These are phyloP conservation scores for Drosophila sulfurigaster DNA, from an alignment of 1,140 invertebrate genomes.

Conservation along the genomic window DNA sequence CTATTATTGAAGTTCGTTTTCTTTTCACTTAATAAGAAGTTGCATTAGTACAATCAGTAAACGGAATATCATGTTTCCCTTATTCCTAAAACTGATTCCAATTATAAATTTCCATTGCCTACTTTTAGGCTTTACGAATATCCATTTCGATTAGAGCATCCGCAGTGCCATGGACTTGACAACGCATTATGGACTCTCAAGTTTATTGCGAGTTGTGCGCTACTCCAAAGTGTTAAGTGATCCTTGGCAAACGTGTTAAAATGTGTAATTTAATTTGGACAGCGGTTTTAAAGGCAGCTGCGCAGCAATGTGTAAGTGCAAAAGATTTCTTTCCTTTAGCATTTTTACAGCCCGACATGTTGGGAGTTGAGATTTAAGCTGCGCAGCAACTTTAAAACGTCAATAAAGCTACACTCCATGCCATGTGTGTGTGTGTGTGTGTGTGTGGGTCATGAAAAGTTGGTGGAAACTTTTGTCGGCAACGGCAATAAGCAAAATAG, in stretches of 20 bases:
- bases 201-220: conserved; percentile 30
- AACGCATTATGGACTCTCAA: conserved; percentile 7
- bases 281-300: conserved; percentile 36
- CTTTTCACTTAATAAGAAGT: too few species aligned
- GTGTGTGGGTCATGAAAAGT: conserved; percentile 21
- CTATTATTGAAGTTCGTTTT: too few species aligned
- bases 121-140: not conserved
- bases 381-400: conserved; percentile 34
- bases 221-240: conserved; percentile 55
- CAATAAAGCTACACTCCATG: conserved; percentile 30
- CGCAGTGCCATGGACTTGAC: not conserved
- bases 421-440: too few species aligned
- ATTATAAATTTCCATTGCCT: not conserved
- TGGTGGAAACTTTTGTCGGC: conserved; percentile 48
- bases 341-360: conserved; percentile 44
- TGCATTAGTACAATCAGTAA: too few species aligned
- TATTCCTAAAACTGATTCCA: not conserved
- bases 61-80: too few species aligned
- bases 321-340: conserved; percentile 26
- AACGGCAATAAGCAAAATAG: conserved; percentile 57
- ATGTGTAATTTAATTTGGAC: conserved; percentile 67
- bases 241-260: conserved; percentile 58
- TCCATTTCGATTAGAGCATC: conserved; percentile 9
- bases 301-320: conserved; percentile 2
- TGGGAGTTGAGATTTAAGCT: conserved; percentile 48